Percentiles rank a stretch among this genome's conserved stretches.
phyloP scores from a whole-genome alignment of 2,797 vertebrate genomes.

The Siniperca scherzeri region DNA sequence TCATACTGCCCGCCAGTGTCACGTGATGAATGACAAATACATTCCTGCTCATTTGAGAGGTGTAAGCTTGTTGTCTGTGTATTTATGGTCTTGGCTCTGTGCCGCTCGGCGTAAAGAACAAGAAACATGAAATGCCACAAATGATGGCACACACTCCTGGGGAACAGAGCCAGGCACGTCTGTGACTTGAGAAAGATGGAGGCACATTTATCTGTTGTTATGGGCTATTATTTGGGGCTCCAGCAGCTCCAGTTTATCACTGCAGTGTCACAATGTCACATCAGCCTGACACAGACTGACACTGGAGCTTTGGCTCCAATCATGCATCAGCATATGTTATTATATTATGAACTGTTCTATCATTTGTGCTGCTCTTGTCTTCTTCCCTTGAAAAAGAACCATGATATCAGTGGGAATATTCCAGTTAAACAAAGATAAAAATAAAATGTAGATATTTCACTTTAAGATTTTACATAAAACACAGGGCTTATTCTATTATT shows the following conservation, averaged over 20 bases:
- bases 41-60: constrained; percentile 22
- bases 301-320: constrained; percentile 34
- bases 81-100: constrained; percentile 16
- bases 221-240: constrained; percentile 51
- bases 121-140: not conserved
- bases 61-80: not conserved
- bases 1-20: constrained; percentile 36
- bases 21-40: constrained; percentile 41
- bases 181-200: constrained; percentile 32
- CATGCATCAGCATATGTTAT: constrained; percentile 25
- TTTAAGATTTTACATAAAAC: constrained; percentile 2
- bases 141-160: not conserved
- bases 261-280: constrained; percentile 60
- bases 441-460: constrained; percentile 1
- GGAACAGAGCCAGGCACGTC: not conserved
- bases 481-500: constrained; percentile 31
- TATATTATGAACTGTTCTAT: constrained; percentile 42
- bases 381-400: constrained; percentile 31
- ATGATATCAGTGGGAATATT: constrained; percentile 24
- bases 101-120: constrained; percentile 5
- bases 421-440: constrained; percentile 30
- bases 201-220: constrained; percentile 53
- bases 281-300: constrained; percentile 66
- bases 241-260: constrained; percentile 58
- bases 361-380: constrained; percentile 43